Base-by-base conservation (phyloP, 2,888 invertebrate species). In the Mamestra brassicae region DNA sequence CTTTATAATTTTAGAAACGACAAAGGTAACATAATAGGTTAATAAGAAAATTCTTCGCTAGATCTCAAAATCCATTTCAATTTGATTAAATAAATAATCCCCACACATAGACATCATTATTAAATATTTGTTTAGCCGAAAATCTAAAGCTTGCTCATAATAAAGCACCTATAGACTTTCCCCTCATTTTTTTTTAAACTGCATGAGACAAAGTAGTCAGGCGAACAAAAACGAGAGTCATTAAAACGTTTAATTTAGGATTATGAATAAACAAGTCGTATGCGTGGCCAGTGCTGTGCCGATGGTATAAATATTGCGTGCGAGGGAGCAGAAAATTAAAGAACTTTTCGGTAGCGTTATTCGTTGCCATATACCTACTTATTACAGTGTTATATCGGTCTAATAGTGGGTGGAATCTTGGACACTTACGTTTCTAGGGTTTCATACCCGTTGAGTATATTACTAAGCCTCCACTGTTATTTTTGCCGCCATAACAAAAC, bases 291-390 rank as follows among this genome's bases (percentile, higher is more conserved):
- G 69, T 86, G 81, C 72, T 83, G 63, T 80, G 79, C 69, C 84
- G 86, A 85, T 89, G 82, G 83, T 88, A 89, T 90, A 89, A 90
- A 90, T 91, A 90, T 90, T 89, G 88, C 79, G 87, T 78, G 90
- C 89, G 70, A 79, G 85, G 80, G 84, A 86, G 87, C 90, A 89
- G 87, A 88, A 91, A 92, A 92, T 92, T 91, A 90, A 92, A 91
- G 88, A 90, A 88, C 86, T 87, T 85, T 83, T 81, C 83, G 84
- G 72, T 84, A 79, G 81, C 84, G 85, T 83, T 87, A 38, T 36
- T 47, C 42, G 64, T 36, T 13, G 17, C n/a, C 38, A 54, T n/a
- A 64, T 38, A 38, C 38, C 4, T 17, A 50, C 6, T n/a, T 65
- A 45, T 58, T 47, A 55, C 34, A 71, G 34, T 38, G 47, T 65